Evolutionary conservation across 2,888 invertebrate genomes (phyloP), one percentile per base, ranked within the genome.

Genomic region (Chalcosyrphus nemorum): DNA sequence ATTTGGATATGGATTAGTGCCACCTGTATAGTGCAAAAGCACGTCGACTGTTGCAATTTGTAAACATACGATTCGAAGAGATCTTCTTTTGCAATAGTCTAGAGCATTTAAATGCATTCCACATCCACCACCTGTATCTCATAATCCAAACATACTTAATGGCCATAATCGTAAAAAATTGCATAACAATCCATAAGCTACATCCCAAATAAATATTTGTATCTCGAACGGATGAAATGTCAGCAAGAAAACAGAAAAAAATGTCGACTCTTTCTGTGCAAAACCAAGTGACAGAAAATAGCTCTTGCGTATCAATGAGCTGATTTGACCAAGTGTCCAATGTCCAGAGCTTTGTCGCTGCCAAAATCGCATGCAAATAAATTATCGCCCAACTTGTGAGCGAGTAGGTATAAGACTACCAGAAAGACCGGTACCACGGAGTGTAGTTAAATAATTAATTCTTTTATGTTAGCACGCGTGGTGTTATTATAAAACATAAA

Each of bases 311-410:
- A 17, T 9, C 35, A 35, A 32, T 56, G n/a, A 17, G 24, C 6
- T 24, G n/a, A 50, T 13, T n/a, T 11, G 9, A 2, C 50, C 50
- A 27, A 50, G 32, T 29, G 13, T 1, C 11, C n/a, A 21, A 9
- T 19, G 54, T 27, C 52, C 21, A 41, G 21, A 32, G 9, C n/a
- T n/a, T 32, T 11, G 9, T 29, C 32, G 50, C 32, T 32, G 52
- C 61, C 72, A 72, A 72, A 72, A 63, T 29, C 32, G n/a, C 29
- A 72, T 63, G 72, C 61, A 63, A 61, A 72, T 72, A 72, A 54
- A 54, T 63, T 35, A 43, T 29, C 52, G 29, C 15, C 11, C 27
- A 54, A 54, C 19, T 38, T 27, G 52, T 41, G 29, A 13, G n/a
- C n/a, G n/a, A n/a, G n/a, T n/a, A n/a, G n/a, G n/a, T n/a, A n/a